phyloP scores from a whole-genome alignment of 2,797 vertebrate genomes.

The Mionectes olivaceus region DNA sequence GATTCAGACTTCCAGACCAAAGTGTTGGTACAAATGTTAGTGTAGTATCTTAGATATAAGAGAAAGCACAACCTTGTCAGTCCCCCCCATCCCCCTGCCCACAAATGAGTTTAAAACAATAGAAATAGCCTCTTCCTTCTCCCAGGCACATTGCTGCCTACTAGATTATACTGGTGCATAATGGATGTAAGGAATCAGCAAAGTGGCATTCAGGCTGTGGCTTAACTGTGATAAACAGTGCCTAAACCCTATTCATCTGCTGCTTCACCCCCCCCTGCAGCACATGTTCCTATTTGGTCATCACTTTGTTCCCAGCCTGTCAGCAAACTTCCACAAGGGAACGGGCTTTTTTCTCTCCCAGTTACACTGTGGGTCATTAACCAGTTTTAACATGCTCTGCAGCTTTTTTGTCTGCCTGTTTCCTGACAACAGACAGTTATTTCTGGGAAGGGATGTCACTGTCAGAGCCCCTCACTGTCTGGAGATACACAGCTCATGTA shows the following conservation, averaged over 20 bases:
- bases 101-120: conserved; percentile 17
- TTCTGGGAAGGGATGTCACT: neutral
- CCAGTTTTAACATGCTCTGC: conserved; percentile 51
- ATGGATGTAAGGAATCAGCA: conserved; percentile 80
- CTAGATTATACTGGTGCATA: conserved; percentile 69
- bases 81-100: neutral
- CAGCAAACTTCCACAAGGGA: conserved; percentile 74
- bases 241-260: conserved; percentile 74
- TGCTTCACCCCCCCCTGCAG: conserved; percentile 71
- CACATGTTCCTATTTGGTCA: conserved; percentile 66
- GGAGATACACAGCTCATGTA: neutral
- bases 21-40: neutral
- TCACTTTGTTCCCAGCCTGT: conserved; percentile 71
- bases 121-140: conserved; percentile 65
- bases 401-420: conserved; percentile 37
- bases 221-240: conserved; percentile 78
- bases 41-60: neutral
- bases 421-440: conserved; percentile 3
- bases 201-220: conserved; percentile 70
- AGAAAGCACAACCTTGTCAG: neutral
- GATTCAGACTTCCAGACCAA: neutral
- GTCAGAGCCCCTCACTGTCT: neutral
- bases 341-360: neutral
- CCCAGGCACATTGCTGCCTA: conserved; percentile 57
- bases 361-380: conserved; percentile 11